Base-by-base conservation (phyloP, 2,797 vertebrate genomes). In the Tachyglossus aculeatus region DNA sequence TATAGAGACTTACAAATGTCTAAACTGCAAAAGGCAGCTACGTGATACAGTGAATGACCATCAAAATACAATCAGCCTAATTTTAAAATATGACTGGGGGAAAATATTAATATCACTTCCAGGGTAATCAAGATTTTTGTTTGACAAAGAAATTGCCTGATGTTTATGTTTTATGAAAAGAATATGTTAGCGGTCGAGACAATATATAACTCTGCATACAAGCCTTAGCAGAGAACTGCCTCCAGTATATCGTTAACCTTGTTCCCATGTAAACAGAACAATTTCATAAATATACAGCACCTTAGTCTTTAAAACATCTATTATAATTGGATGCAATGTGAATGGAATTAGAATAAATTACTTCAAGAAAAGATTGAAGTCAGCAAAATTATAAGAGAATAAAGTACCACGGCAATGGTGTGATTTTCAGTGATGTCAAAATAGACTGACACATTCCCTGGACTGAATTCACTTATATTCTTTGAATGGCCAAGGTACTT, bases 291-390 rank as follows among this genome's bases (percentile, higher is more conserved):
- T 81, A 85, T 55, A 83, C 67, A 78, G 78, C 53, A 76, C 68
- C 76, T 81, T 80, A 68, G 74, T 78, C 68, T 85, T 78, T 66
- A 78, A 79, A 85, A 78, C 80, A 87, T 81, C 73, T 78, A 85
- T 85, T 85, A 81, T 83, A 83, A 85, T 85, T 83, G 80, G 85
- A 87, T 83, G 82, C 78, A 75, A 83, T 71, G 82, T 71, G 75
- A 85, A 87, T 85, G 57, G 76, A 62, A 75, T 83, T 76, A 71
- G 68, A 81, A 85, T 87, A 85, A 83, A 71, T 85, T 74, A 80
- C 77, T 62, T 63, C 45, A 44, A 66, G 80, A 67, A 85, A 81
- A 76, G n/a, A 50, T 68, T 68, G 11, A 55, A 67, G 71, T 87
- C 82, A 87, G 85, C 85, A 74, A 73, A 78, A 76, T 64, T 41